These are phyloP conservation scores for Botrylloides violaceus DNA, from an alignment of 23 tunicate genomes.

Conservation along the genomic window DNA sequence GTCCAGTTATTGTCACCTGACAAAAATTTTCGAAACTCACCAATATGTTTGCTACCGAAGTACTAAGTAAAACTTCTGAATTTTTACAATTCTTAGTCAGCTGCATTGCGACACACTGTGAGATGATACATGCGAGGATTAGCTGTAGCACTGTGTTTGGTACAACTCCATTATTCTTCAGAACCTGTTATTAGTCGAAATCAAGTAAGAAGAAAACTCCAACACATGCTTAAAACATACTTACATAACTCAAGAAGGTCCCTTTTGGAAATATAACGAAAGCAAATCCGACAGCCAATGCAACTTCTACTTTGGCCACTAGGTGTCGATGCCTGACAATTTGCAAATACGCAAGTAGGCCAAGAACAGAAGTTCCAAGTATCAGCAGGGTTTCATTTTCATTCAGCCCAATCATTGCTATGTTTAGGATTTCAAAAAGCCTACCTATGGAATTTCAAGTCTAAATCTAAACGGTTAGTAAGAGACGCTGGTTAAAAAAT, in stretches of 20 bases:
- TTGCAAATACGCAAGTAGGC: constrained; percentile 4
- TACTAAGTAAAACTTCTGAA: not conserved
- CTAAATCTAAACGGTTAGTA: too few relatives aligned
- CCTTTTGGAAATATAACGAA: constrained; percentile 1
- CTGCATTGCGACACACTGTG: not conserved
- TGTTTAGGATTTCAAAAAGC: too few relatives aligned
- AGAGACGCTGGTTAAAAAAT: too few relatives aligned
- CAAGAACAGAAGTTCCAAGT: not conserved
- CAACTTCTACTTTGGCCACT: not conserved
- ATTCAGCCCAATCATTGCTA: not conserved
- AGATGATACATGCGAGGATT: not conserved
- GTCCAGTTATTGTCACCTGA: too few relatives aligned
- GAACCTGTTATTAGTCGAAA: too few relatives aligned
- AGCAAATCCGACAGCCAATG: constrained; percentile 10
- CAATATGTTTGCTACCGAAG: constrained; percentile 6
- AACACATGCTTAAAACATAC: not conserved
- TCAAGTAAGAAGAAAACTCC: too few relatives aligned
- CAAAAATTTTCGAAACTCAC: too few relatives aligned
- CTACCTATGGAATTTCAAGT: too few relatives aligned
- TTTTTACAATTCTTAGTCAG: not conserved
- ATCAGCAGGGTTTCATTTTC: not conserved
- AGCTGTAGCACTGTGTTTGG: constrained; percentile 2
- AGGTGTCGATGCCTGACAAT: not conserved
- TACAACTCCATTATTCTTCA: not conserved
- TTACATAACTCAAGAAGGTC: not conserved